Evolutionary conservation across 2,797 vertebrate genomes (phyloP), one percentile per base, ranked within the genome.

Genomic region (Pterois miles): DNA sequence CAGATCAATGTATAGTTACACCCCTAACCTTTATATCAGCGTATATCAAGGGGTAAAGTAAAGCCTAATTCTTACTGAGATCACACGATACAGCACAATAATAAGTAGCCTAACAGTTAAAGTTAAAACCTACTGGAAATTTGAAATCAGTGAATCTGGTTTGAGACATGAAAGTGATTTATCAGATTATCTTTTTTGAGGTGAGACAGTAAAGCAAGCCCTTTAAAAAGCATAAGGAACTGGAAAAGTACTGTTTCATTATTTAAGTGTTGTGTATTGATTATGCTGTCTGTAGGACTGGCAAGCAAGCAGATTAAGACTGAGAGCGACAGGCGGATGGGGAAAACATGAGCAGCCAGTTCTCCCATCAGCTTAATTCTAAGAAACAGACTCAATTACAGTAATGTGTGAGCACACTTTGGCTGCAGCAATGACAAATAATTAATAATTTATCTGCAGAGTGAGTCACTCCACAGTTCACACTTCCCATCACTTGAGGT

Each of bases 201-300:
- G 46, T 50, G 31, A 76, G 54, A 34, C 48, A 58, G 63, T 50
- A 74, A 12, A 75, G 68, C 56, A 81, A 89, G 63, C 57, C 56
- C 59, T 56, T 70, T 60, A 48, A 65, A 83, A 65, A 48, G 58
- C 65, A 31, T 63, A 31, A 63, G 65, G 48, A 50, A 23, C 22
- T 57, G n/a, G 59, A 72, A 74, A 81, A 70, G 27, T 59, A 71
- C 70, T 66, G 71, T 84, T 86, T 87, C 65, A 81, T 88, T 82
- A 86, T 84, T 66, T 82, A 90, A 85, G 75, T 56, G 36, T 64
- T 77, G 43, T 40, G 54, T 81, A 90, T 89, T 78, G 87, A 92
- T 91, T 77, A 81, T 53, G 62, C 65, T 43, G 79, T 79, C 66
- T 63, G 62, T 56, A 20, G 66, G 62, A 70, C 68, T 85, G 1